phyloP scores from a whole-genome alignment of 2,113 vertebrate genomes.

The Lichenostomus cassidix region DNA sequence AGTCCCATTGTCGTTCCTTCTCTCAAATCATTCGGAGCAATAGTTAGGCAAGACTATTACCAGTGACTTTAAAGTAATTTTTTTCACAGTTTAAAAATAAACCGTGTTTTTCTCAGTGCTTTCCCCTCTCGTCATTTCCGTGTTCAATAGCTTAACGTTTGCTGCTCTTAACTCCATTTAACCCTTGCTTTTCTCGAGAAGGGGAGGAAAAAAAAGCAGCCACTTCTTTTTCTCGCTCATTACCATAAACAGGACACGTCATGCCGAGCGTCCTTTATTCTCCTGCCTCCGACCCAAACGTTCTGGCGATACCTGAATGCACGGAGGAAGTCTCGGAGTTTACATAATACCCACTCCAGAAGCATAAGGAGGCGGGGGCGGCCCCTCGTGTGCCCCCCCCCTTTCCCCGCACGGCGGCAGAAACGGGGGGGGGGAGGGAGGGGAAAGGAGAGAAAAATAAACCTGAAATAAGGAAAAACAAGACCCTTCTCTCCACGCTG shows the following conservation, averaged over 20 bases:
- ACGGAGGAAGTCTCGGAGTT: neutral
- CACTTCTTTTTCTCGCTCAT: conserved; percentile 52
- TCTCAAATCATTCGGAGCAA: neutral
- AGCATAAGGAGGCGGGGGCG: neutral
- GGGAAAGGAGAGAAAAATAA: neutral
- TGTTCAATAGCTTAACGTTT: conserved; percentile 20
- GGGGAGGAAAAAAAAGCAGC: neutral
- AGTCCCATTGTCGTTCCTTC: neutral
- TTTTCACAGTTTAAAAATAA: conserved; percentile 44
- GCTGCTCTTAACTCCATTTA: conserved; percentile 45
- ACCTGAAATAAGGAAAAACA: neutral
- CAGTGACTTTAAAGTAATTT: neutral
- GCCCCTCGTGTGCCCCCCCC: neutral
- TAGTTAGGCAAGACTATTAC: neutral
- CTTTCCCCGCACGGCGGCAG: neutral
- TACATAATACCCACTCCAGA: conserved; percentile 27
- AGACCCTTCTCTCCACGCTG: neutral
- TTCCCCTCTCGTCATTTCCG: conserved; percentile 47
- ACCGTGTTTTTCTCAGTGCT: neutral
- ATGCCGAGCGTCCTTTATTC: conserved; percentile 41
- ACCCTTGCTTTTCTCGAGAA: conserved; percentile 40
- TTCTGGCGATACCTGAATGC: conserved; percentile 27
- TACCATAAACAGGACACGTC: conserved; percentile 63
- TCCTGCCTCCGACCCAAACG: conserved; percentile 43
- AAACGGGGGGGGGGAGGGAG: neutral